Percentiles rank a stretch among this genome's conserved stretches.
These are phyloP conservation scores for Myocastor coypus DNA, from an alignment of 2,113 vertebrate species.

Conservation along the genomic window DNA sequence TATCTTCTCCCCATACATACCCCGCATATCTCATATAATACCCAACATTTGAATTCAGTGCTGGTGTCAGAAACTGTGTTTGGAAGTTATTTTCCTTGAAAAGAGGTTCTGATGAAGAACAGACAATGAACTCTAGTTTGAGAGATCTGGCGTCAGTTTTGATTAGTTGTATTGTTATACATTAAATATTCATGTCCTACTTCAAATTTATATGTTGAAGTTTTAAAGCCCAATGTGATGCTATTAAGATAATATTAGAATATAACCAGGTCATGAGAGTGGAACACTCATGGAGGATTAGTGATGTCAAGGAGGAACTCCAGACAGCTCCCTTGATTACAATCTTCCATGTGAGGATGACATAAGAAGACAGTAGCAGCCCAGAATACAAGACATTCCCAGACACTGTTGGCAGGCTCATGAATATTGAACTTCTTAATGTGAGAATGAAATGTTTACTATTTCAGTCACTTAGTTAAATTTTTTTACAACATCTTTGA, in stretches of 20 bases:
- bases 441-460: background rate
- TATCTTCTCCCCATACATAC: background rate
- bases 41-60: background rate
- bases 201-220: background rate
- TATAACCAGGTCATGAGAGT: background rate
- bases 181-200: background rate
- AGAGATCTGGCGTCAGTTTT: background rate
- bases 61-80: background rate
- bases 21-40: background rate
- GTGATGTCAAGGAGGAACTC: background rate
- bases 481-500: background rate
- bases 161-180: background rate
- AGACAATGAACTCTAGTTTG: background rate
- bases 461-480: background rate
- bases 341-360: background rate
- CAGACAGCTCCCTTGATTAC: background rate
- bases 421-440: background rate
- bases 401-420: background rate
- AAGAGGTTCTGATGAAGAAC: background rate
- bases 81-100: slow-evolving; percentile 19
- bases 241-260: background rate
- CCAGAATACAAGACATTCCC: accelerated
- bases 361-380: no score
- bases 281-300: background rate
- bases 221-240: background rate